A percentile compares a stretch with the other conserved stretches of the same genome.
Conservation (phyloP, 2,113 vertebrate species). For the Gambusia affinis region DNA sequence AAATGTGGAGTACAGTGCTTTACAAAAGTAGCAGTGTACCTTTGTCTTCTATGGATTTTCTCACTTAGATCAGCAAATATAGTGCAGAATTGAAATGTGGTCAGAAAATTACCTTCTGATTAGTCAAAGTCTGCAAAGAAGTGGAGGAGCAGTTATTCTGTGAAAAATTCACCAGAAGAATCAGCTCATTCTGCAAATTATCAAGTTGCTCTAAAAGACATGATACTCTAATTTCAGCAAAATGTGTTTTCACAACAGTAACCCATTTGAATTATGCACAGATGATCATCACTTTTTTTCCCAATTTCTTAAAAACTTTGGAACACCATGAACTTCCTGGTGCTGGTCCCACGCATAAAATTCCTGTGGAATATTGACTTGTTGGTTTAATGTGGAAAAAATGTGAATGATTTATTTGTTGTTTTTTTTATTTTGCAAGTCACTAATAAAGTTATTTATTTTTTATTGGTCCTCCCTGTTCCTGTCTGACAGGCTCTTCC, state of each 20-base stretch:
- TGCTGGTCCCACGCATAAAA: too few relatives aligned
- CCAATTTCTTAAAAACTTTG: too few relatives aligned
- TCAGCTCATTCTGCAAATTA: not conserved
- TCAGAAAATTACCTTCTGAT: not conserved
- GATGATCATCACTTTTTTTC: not conserved
- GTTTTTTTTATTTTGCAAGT: not conserved
- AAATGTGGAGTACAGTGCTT: too few relatives aligned
- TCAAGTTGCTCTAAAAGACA: not conserved
- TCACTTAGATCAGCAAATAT: not conserved
- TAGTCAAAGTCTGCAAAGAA: too few relatives aligned
- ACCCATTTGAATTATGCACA: not conserved
- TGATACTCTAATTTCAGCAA: not conserved
- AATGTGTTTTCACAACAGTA: not conserved
- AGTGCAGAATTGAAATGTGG: not conserved
- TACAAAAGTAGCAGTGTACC: too few relatives aligned
- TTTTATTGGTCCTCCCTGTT: not conserved
- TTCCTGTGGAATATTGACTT: too few relatives aligned
- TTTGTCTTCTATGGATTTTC: too few relatives aligned
- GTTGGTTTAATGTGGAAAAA: not conserved
- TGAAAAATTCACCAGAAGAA: not conserved
- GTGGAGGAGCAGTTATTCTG: not conserved
- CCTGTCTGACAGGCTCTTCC: not conserved
- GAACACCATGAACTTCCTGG: too few relatives aligned
- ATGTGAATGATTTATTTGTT: not conserved
- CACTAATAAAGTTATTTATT: not conserved